Evolutionary conservation across 1,140 invertebrate genomes (phyloP).

Genomic region (Dinothrombium tinctorium): DNA sequence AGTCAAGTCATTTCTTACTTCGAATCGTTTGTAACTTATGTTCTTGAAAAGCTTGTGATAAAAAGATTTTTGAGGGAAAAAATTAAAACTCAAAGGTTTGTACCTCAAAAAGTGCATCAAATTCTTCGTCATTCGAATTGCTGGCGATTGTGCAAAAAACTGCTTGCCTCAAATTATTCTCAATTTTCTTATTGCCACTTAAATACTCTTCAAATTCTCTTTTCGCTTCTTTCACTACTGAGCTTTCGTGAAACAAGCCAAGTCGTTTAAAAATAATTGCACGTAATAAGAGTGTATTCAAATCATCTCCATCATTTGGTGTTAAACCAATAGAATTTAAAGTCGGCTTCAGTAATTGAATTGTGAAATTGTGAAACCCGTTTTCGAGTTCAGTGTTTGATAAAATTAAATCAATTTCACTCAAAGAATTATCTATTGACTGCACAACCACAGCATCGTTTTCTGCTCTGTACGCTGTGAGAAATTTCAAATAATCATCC

Average conservation of each 20-base stretch:
- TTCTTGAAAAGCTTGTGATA: no score
- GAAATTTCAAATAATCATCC: slow-evolving; percentile 43
- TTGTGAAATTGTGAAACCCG: slow-evolving; percentile 43
- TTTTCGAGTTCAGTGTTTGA: slow-evolving; percentile 45
- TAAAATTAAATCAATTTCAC: slow-evolving; percentile 41
- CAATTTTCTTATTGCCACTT: no score
- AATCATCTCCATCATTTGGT: slow-evolving; percentile 24
- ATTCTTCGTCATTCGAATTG: slow-evolving; percentile 39
- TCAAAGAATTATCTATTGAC: slow-evolving; percentile 47
- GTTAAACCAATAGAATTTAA: slow-evolving; percentile 42
- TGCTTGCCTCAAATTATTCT: slow-evolving; percentile 34
- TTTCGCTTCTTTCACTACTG: slow-evolving; percentile 43
- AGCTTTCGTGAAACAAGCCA: slow-evolving; percentile 48
- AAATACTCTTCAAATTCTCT: slow-evolving; percentile 43
- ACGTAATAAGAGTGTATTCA: slow-evolving; percentile 56
- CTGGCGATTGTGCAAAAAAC: slow-evolving; percentile 63
- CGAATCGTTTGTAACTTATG: no score
- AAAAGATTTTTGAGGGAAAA: no score
- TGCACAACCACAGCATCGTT: slow-evolving; percentile 78
- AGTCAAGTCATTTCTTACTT: no score
- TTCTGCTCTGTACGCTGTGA: slow-evolving; percentile 53
- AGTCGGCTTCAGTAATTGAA: slow-evolving; percentile 41
- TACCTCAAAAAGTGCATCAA: slow-evolving; percentile 33
- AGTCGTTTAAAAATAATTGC: slow-evolving; percentile 58
- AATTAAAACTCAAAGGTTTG: no score